Evolutionary conservation across 2,797 vertebrate species (phyloP), one percentile per base, ranked within the genome.

Genomic region (Rhyacichthys aspro): DNA sequence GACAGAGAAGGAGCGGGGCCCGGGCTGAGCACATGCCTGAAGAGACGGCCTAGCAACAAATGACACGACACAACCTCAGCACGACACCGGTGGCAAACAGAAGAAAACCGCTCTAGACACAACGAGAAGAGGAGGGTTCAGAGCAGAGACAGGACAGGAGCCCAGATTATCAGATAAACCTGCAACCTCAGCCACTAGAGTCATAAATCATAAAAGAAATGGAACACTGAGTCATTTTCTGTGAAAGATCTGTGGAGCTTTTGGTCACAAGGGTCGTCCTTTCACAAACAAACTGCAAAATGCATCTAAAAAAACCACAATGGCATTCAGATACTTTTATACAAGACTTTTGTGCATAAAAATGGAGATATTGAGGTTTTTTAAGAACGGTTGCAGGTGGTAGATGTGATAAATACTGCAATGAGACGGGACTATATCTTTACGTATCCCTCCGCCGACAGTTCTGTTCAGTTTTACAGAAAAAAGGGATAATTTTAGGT

Each of bases 11-110:
- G 73, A 74, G 63, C 19, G 34, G 65, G 66, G n/a, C n/a, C 19
- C n/a, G 67, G 65, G 66, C 57, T 18, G 58, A 69, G 65, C 74
- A 72, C 87, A 90, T 89, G 85, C 85, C 84, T 82, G 70, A 69
- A 76, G 72, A 55, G 65, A 76, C 68, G 58, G 78, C 88, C 82
- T 88, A 67, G 88, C 87, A 90, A 90, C 87, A 85, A 88, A 86
- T 82, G 82, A 86, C 81, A 86, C 81, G 78, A 84, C 81, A 70
- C 65, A 76, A 63, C 47, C 82, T 84, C 79, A 84, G 81, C 66
- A 47, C 68, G 86, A 86, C 69, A 79, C 74, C 72, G n/a, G n/a
- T n/a, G n/a, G n/a, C n/a, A 74, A 45, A 68, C 73, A 78, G 74
- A 66, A 77, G 66, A 81, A 42, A 72, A 69, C 56, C 67, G 73